A percentile compares a stretch with the other conserved stretches of the same genome.
Evolutionary conservation across 1,140 invertebrate genomes (phyloP).

Genomic region (Procambarus virginalis): DNA sequence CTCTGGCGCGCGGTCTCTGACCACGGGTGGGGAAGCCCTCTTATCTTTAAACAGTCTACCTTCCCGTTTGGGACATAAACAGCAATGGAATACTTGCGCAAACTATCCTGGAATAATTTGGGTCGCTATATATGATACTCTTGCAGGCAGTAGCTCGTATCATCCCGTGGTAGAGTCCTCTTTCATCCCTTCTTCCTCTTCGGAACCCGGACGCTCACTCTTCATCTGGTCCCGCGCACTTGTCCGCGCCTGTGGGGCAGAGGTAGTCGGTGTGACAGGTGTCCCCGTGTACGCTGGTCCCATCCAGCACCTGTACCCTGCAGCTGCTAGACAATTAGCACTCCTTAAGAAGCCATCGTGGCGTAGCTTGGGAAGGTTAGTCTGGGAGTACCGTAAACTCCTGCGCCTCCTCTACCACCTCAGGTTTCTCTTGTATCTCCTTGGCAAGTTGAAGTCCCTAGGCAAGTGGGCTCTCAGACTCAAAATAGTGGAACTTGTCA

Average conservation of each 20-base stretch:
- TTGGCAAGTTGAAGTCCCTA: constrained; percentile 33
- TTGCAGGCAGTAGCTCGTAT: background rate
- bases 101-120: background rate
- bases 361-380: constrained; percentile 13
- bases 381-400: constrained; percentile 33
- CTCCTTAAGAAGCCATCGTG: constrained; percentile 37
- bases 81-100: background rate
- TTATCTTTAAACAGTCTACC: background rate
- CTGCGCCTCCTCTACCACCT: constrained; percentile 40
- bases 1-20: no score
- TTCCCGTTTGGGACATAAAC: background rate
- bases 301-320: constrained; percentile 31
- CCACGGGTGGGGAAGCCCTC: no score
- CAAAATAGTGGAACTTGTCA: constrained; percentile 31
- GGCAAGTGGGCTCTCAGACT: constrained; percentile 41
- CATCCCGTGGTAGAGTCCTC: background rate
- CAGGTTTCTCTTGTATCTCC: constrained; percentile 35
- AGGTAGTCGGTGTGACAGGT: background rate
- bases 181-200: background rate
- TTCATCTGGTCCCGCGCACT: constrained; percentile 21
- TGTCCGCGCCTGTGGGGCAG: background rate
- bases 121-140: background rate
- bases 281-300: constrained; percentile 5
- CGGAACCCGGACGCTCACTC: background rate
- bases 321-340: background rate